A percentile compares a stretch with the other conserved stretches of the same genome.
phyloP scores from a whole-genome alignment of 2,113 vertebrate species.

The Atractosteus spatula region DNA sequence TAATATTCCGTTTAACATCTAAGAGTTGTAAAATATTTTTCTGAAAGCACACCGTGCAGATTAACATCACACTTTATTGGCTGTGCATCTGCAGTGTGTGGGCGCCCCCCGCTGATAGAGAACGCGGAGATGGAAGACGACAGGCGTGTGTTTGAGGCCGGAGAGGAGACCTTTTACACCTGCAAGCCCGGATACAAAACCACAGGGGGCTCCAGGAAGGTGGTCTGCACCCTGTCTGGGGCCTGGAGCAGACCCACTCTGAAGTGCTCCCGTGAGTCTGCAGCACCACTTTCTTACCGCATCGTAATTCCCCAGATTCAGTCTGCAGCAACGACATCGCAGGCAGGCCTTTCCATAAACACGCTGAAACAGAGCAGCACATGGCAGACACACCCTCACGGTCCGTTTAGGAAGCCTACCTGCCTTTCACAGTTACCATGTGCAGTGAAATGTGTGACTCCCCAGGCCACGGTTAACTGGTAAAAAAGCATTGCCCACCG shows the following conservation, averaged over 20 bases:
- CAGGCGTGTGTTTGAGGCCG: conserved; percentile 62
- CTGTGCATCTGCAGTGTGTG: conserved; percentile 66
- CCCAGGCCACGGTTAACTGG: too few relatives aligned
- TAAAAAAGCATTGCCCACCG: too few relatives aligned
- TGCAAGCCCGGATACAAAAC: conserved; percentile 68
- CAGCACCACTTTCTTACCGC: too few relatives aligned
- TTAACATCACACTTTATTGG: not conserved
- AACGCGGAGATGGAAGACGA: conserved; percentile 48
- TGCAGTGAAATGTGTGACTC: too few relatives aligned
- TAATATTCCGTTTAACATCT: not conserved
- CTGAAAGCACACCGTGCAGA: not conserved
- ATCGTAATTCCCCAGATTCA: too few relatives aligned
- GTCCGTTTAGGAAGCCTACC: too few relatives aligned
- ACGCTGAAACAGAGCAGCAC: too few relatives aligned
- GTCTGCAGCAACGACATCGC: too few relatives aligned
- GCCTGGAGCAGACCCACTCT: conserved; percentile 69
- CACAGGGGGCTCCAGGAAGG: conserved; percentile 50
- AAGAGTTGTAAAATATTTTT: not conserved
- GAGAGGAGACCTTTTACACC: conserved; percentile 54
- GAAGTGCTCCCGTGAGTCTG: conserved; percentile 77
- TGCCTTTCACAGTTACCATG: too few relatives aligned
- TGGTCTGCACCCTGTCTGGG: conserved; percentile 62
- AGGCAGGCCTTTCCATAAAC: too few relatives aligned
- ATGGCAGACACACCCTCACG: too few relatives aligned
- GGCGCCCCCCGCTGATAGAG: conserved; percentile 51